Evolutionary conservation across 2,797 vertebrate species (phyloP), one percentile per base, ranked within the genome.

Genomic region (Atherinosoma microstoma): DNA sequence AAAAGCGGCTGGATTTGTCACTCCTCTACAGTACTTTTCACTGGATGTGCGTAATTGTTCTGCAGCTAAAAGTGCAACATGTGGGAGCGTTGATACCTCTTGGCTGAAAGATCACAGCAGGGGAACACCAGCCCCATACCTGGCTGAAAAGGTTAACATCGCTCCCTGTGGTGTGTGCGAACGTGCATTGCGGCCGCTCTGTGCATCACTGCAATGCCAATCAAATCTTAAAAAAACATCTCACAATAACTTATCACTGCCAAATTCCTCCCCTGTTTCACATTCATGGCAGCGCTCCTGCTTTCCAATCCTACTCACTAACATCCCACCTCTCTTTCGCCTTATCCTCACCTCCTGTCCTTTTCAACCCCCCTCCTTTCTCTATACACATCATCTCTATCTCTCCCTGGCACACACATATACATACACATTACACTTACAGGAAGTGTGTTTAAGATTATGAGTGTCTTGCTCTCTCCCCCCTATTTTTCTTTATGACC

Each of bases 361-460:
- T 49, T 68, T 64, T 54, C 62, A 67, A 64, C 70, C 71, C 58
- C 42, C 60, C 60, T 61, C 64, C 72, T 57, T 67, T 47, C 67
- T 61, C 56, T 61, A 67, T 51, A 75, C 73, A 59, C 72, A 40
- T 73, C 73, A 71, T 74, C 71, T 61, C 67, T 67, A 29, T 35
- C 36, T 36, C 64, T 51, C 27, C 53, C 38, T 36, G 9, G 56
- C 16, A 42, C 67, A 60, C 62, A 59, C 35, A 57, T 77, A 68
- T 49, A 70, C 73, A 71, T 75, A 80, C 73, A 73, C 70, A 73
- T 66, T 72, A 82, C 76, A 78, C 70, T 83, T 72, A 65, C 59
- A 65, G 66, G 63, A 67, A 86, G 82, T 89, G 87, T 89, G 78
- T 83, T 76, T 84, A 77, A 89, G 84, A 91, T 87, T 88, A 87